Conservation (phyloP, 2,888 invertebrate genomes). For the Papilio gigon region DNA sequence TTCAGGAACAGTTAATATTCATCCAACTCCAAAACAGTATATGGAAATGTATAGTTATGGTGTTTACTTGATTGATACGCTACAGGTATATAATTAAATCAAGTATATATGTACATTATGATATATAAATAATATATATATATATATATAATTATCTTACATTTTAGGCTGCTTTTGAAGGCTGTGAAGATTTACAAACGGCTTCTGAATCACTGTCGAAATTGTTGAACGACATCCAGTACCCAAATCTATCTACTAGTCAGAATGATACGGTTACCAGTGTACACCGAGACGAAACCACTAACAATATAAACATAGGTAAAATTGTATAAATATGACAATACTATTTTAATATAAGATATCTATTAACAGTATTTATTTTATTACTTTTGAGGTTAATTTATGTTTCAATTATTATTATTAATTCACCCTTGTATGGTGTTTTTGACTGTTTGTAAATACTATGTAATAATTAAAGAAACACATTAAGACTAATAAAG, state of each 20-base stretch:
- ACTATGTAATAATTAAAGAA: no score
- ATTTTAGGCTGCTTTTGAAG: conserved; percentile 51
- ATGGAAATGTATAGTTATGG: conserved; percentile 81
- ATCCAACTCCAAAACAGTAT: conserved; percentile 73
- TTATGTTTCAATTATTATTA: no score
- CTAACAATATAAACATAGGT: conserved; percentile 36
- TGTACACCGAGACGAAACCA: conserved; percentile 31
- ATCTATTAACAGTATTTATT: no score
- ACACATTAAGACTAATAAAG: no score
- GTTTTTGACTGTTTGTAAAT: no score
- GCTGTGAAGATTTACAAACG: conserved; percentile 61
- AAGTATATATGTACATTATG: background rate
- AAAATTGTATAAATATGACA: conserved; percentile 11
- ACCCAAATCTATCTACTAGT: conserved; percentile 51
- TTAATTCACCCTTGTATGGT: no score
- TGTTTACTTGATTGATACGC: conserved; percentile 73
- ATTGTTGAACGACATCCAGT: conserved; percentile 61
- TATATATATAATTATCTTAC: background rate
- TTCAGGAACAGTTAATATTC: conserved; percentile 73
- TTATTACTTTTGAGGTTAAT: no score
- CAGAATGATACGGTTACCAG: conserved; percentile 54
- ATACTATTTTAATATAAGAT: no score
- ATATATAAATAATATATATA: background rate
- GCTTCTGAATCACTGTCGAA: conserved; percentile 61
- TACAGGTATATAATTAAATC: conserved; percentile 59